These are phyloP conservation scores for Aphelinus certus DNA, from an alignment of 1,140 invertebrate species.

Conservation along the genomic window DNA sequence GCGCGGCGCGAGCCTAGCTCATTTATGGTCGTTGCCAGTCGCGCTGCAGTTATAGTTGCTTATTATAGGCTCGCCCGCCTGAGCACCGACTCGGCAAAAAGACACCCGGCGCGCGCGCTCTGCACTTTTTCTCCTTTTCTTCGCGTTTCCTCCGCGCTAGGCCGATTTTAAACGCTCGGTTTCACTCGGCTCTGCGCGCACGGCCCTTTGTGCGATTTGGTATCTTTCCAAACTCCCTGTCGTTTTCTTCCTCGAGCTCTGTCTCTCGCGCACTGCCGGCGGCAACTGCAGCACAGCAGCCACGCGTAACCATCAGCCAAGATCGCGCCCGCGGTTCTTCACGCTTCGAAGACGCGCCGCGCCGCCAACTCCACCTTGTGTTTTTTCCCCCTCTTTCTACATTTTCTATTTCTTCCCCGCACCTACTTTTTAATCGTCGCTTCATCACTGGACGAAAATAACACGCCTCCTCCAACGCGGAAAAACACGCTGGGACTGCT, in stretches of 20 bases:
- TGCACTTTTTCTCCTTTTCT: not conserved
- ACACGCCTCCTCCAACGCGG: not conserved
- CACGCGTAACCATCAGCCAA: constrained; percentile 48
- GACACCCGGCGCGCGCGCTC: not conserved
- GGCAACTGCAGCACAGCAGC: constrained; percentile 34
- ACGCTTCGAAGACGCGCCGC: constrained; percentile 34
- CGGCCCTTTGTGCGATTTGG: constrained; percentile 8
- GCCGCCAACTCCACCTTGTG: not conserved
- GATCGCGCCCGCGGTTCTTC: constrained; percentile 45
- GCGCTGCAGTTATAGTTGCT: constrained; percentile 9
- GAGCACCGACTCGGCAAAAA: not conserved
- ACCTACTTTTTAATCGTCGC: constrained; percentile 1
- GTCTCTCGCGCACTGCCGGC: not conserved
- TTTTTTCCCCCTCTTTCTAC: not conserved
- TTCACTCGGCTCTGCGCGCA: not conserved
- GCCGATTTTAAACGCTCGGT: constrained; percentile 25
- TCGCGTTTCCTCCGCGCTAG: constrained; percentile 4
- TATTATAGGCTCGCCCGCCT: constrained; percentile 9
- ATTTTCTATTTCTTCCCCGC: not conserved
- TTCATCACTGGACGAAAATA: constrained; percentile 7
- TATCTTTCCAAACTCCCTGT: constrained; percentile 8
- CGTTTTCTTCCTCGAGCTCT: not conserved
- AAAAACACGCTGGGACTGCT: too few species aligned
- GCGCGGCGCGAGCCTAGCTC: not conserved
- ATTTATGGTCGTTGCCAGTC: constrained; percentile 4